Evolutionary conservation across 2,797 vertebrate genomes (phyloP).

Genomic region (Graptemys geographica): DNA sequence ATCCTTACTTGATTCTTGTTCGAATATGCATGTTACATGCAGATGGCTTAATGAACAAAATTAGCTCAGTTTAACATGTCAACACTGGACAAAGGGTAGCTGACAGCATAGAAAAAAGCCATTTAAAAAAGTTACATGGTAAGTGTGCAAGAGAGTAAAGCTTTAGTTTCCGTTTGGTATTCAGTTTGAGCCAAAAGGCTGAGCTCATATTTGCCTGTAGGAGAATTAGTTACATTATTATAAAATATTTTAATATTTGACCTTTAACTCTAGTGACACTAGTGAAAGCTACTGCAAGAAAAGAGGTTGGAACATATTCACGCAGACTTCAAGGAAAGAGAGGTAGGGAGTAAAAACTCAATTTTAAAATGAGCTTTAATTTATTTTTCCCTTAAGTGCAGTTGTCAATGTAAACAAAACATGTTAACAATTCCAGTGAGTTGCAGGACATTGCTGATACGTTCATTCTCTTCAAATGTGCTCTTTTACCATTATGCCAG

Average conservation of each 20-base stretch:
- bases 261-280: not conserved
- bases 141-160: not conserved
- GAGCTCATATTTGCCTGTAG: not conserved
- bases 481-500: not conserved
- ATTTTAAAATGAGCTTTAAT: constrained; percentile 74
- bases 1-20: constrained; percentile 1
- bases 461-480: not conserved
- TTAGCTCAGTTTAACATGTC: not conserved
- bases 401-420: constrained; percentile 77
- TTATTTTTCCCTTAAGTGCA: constrained; percentile 67
- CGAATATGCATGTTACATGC: not conserved
- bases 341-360: constrained; percentile 11
- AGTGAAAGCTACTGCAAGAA: not conserved
- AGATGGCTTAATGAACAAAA: not conserved
- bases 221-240: not conserved
- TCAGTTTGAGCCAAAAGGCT: not conserved
- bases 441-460: constrained; percentile 45
- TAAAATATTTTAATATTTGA: not conserved
- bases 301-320: not conserved
- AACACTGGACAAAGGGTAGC: not conserved
- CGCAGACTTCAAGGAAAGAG: constrained; percentile 2
- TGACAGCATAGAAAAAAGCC: not conserved
- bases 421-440: constrained; percentile 49
- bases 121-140: not conserved
- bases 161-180: not conserved